Base-by-base conservation (phyloP, 2,797 vertebrate species). In the Astyanax mexicanus region DNA sequence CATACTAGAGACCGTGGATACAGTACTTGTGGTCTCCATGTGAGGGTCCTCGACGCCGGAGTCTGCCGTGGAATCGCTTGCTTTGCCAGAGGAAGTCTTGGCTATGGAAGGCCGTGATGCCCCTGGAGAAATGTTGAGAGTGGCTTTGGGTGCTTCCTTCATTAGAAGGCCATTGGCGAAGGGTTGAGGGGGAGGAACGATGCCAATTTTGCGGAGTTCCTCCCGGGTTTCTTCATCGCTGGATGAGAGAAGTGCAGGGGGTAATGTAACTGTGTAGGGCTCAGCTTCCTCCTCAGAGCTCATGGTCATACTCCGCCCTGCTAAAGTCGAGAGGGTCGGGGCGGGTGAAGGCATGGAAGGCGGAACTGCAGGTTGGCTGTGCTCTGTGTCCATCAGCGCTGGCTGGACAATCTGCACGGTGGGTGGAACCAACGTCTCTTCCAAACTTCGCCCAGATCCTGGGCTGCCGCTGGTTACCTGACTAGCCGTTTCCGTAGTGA, bases 211-310 rank as follows among this genome's bases (percentile, higher is more conserved):
- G 54, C 96, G 95, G 54, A 99, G 92, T 86, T 98, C 98, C 86
- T 98, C 98, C 78, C 98, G 87, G 0, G 98, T 99, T 87, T 99
- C 98, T 87, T 99, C 98, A 0, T 99, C 98, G 0, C 98, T 99
- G 1, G 98, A 99, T 0, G 98, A 98, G 80, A 99, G 77, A 84
- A 98, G 90, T 0, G 97, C 97, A 0, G 97, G 96, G 0, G 98
- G 98, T 55, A 99, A 93, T 25, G 95, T 97, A 7, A 97, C 95
- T 0, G 96, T 95, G 81, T 95, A 98, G 77, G 97, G 93, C 82
- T 97, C 97, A 0, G 92, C 95, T 74, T 99, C 98, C 75, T 99
- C 98, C 89, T 99, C 98, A 0, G 98, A 99, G 84, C 98, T 99
- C 75, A 98, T 95, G 7, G 96, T 96, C 1, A 96, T 85, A 49